Percentiles rank a stretch among this genome's conserved stretches.
Conservation (phyloP, 2,113 vertebrate genomes). For the Gymnarchus niloticus region DNA sequence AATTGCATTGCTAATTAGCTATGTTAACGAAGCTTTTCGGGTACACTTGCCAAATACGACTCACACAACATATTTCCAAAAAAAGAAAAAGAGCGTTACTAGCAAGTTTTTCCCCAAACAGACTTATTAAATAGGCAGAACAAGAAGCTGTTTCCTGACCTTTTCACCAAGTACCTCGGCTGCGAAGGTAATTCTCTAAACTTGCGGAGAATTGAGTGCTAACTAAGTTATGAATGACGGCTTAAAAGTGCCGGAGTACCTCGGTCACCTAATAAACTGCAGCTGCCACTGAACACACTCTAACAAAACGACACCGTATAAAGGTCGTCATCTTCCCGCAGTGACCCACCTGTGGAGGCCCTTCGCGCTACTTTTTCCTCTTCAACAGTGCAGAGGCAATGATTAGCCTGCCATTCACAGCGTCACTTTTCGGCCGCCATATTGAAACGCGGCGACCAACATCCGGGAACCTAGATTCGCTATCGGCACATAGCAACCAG, state of each 20-base stretch:
- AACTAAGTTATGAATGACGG: slow-evolving; percentile 13
- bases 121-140: background rate
- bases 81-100: background rate
- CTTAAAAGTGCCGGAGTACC: background rate
- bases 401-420: slow-evolving; percentile 29
- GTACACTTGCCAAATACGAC: background rate
- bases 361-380: background rate
- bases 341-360: background rate
- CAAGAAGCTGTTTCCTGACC: background rate
- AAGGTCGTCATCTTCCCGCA: slow-evolving; percentile 2
- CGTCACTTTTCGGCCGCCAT: slow-evolving; percentile 64
- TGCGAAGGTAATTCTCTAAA: background rate
- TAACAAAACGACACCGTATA: background rate
- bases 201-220: background rate
- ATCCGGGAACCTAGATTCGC: slow-evolving; percentile 56
- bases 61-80: background rate
- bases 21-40: background rate
- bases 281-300: background rate
- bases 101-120: background rate
- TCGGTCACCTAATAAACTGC: background rate
- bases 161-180: background rate
- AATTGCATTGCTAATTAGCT: background rate
- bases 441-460: slow-evolving; percentile 49
- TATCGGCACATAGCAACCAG: slow-evolving; percentile 50
- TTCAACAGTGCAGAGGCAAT: background rate